phyloP scores from a whole-genome alignment of 2,888 invertebrate genomes.

The Hyalella azteca region DNA sequence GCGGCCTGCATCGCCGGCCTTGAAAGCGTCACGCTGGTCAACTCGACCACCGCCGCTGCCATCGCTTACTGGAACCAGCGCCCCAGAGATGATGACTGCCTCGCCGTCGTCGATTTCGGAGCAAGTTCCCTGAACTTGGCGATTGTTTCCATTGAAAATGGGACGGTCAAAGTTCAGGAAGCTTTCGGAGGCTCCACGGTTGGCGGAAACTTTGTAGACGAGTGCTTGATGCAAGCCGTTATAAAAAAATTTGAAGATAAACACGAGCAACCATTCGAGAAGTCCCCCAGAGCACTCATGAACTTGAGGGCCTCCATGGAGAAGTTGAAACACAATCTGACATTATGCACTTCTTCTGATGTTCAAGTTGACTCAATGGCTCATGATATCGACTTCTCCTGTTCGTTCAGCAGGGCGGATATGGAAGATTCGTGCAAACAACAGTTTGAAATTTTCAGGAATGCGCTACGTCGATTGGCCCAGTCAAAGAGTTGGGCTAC shows the following conservation, averaged over 20 bases:
- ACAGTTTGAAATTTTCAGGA: not conserved
- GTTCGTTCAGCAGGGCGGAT: not conserved
- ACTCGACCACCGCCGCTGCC: too few relatives aligned
- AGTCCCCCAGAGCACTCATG: not conserved
- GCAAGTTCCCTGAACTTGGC: too few relatives aligned
- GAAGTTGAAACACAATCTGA: not conserved
- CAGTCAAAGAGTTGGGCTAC: not conserved
- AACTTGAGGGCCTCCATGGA: not conserved
- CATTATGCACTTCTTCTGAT: not conserved
- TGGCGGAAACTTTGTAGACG: too few relatives aligned
- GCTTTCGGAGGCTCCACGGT: not conserved
- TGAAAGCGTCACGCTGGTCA: too few relatives aligned
- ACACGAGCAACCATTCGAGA: not conserved
- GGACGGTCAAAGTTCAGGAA: not conserved
- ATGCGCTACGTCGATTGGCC: not conserved
- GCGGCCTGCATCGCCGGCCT: too few relatives aligned
- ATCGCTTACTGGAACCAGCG: too few relatives aligned
- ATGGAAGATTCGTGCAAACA: not conserved
- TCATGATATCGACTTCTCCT: not conserved
- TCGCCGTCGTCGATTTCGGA: too few relatives aligned
- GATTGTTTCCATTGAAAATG: too few relatives aligned
- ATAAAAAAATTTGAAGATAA: not conserved
- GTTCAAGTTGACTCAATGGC: not conserved
- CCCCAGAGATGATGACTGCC: not conserved
- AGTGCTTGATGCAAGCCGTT: not conserved